A percentile compares a stretch with the other conserved stretches of the same genome.
phyloP scores from a whole-genome alignment of 2,797 vertebrate species.

The Phrynocephalus guinanensis region DNA sequence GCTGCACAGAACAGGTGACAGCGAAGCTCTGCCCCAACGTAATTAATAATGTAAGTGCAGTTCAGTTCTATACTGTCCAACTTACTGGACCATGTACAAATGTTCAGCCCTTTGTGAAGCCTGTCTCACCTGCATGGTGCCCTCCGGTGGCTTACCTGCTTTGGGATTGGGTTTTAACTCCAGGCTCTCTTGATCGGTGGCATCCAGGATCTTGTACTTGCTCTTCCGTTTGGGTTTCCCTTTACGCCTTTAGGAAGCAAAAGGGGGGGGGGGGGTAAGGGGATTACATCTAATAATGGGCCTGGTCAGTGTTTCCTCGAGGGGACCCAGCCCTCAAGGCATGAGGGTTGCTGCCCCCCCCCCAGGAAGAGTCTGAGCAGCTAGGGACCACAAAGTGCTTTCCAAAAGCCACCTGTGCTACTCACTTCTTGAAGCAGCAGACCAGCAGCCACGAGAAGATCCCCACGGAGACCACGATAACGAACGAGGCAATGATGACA shows the following conservation, averaged over 20 bases:
- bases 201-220: constrained; percentile 95
- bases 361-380: neutral
- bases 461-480: constrained; percentile 90
- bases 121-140: constrained; percentile 15
- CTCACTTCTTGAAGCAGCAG: constrained; percentile 94
- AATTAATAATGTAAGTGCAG: neutral
- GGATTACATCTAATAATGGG: neutral
- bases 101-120: constrained; percentile 11
- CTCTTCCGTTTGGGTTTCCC: constrained; percentile 94
- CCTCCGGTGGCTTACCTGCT: constrained; percentile 74
- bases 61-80: too few relatives aligned
- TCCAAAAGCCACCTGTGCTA: constrained; percentile 64
- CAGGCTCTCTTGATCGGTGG: constrained; percentile 89
- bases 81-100: neutral
- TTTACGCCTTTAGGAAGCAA: constrained; percentile 81
- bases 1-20: neutral
- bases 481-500: constrained; percentile 93
- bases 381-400: fast-evolving
- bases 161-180: constrained; percentile 86
- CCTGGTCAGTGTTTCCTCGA: too few relatives aligned
- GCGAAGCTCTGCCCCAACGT: neutral
- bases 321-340: neutral
- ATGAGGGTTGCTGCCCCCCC: neutral
- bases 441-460: constrained; percentile 90
- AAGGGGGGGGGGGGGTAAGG: constrained; percentile 40